phyloP scores from a whole-genome alignment of 2,113 vertebrate genomes.

The Gambusia affinis region DNA sequence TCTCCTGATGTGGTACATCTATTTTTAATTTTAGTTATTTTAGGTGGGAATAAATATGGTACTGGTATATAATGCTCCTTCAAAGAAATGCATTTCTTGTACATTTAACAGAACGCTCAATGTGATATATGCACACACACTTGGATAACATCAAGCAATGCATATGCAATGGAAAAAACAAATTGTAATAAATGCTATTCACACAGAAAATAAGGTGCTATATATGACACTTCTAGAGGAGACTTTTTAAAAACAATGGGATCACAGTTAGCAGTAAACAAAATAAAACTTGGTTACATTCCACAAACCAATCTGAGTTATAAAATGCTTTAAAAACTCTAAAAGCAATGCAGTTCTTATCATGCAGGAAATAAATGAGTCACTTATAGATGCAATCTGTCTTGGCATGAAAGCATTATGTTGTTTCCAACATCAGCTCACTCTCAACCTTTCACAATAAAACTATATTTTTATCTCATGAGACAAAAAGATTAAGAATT shows the following conservation, averaged over 20 bases:
- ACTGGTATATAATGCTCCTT: too few relatives aligned
- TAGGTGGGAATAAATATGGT: too few relatives aligned
- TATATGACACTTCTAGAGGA: background rate
- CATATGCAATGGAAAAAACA: slow-evolving; percentile 1
- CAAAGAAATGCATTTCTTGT: background rate
- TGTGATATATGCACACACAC: background rate
- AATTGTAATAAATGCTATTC: background rate
- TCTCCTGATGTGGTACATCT: too few relatives aligned
- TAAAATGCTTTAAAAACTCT: background rate
- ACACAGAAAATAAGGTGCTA: background rate
- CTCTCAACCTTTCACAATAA: background rate
- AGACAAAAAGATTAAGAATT: too few relatives aligned
- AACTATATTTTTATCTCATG: too few relatives aligned
- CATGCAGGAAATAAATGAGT: too few relatives aligned
- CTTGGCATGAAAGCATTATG: background rate
- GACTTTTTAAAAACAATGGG: background rate
- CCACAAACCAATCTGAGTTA: background rate
- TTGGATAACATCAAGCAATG: background rate
- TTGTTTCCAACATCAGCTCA: slow-evolving; percentile 7
- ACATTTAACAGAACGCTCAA: slow-evolving; percentile 3
- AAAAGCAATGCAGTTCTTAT: slow-evolving; percentile 11
- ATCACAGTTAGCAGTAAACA: background rate
- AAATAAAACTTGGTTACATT: background rate
- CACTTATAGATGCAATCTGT: background rate
- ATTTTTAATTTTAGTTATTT: too few relatives aligned